Conservation (phyloP, 2,888 invertebrate genomes). For the Ormyrus pomaceus region DNA sequence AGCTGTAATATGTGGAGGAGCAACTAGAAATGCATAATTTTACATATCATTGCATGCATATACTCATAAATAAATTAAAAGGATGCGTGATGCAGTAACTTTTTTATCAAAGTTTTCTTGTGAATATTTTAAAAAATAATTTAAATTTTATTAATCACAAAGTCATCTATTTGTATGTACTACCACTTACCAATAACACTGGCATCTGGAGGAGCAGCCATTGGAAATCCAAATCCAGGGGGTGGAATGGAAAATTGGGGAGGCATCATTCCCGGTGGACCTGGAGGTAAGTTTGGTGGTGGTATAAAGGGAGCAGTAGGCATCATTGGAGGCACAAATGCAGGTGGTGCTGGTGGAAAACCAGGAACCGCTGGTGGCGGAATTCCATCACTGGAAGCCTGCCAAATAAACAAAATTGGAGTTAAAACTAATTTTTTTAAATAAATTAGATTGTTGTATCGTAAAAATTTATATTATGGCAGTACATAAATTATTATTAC, state of each 20-base stretch:
- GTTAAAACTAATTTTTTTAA: neutral
- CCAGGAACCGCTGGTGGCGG: constrained; percentile 70
- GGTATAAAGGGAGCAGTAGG: constrained; percentile 71
- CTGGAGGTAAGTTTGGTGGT: constrained; percentile 71
- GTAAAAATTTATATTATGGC: neutral
- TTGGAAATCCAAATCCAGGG: constrained; percentile 81
- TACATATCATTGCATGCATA: constrained; percentile 47
- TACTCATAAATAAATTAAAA: constrained; percentile 22
- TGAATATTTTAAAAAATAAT: neutral
- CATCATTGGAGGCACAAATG: constrained; percentile 71
- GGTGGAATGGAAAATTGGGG: constrained; percentile 88
- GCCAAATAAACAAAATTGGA: constrained; percentile 1
- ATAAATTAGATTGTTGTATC: neutral
- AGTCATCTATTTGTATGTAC: constrained; percentile 6
- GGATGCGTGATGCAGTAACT: constrained; percentile 9
- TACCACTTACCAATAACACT: constrained; percentile 70
- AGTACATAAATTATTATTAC: neutral
- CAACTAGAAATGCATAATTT: constrained; percentile 62
- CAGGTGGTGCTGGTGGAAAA: constrained; percentile 70
- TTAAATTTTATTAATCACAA: neutral
- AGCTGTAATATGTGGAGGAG: constrained; percentile 72
- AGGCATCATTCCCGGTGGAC: constrained; percentile 77
- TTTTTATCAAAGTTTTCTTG: neutral
- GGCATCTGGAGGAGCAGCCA: constrained; percentile 67
- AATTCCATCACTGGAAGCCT: constrained; percentile 73